Evolutionary conservation across 2,797 vertebrate species (phyloP).

Genomic region (Sebastes trivittatus): DNA sequence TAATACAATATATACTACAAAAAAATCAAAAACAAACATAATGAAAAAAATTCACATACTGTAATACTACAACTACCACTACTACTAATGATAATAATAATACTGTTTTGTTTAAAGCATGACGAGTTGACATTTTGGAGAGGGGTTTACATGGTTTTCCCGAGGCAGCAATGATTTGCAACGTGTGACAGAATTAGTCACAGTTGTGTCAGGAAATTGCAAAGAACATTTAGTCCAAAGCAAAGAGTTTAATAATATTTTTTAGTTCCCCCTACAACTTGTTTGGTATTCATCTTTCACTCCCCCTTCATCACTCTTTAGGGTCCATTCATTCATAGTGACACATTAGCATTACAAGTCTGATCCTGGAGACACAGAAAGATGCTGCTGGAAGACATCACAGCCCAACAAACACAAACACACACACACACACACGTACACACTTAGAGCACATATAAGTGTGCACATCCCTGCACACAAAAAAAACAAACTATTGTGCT

Average conservation of each 20-base stretch:
- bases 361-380: slow-evolving; percentile 12
- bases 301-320: background rate
- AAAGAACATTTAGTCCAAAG: background rate
- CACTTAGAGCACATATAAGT: background rate
- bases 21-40: background rate
- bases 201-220: background rate
- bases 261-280: background rate
- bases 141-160: background rate
- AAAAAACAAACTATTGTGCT: slow-evolving; percentile 50
- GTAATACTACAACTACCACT: background rate
- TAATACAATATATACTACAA: background rate
- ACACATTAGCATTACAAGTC: slow-evolving; percentile 12
- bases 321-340: slow-evolving; percentile 12
- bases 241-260: background rate
- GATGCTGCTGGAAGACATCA: slow-evolving; percentile 8
- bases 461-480: slow-evolving; percentile 1
- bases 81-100: background rate
- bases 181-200: background rate
- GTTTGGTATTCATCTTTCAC: background rate
- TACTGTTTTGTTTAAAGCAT: background rate
- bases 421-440: background rate
- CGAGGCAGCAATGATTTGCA: background rate
- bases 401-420: background rate
- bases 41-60: background rate
- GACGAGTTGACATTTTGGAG: background rate